Evolutionary conservation across 2,888 invertebrate species (phyloP), one percentile per base, ranked within the genome.

Genomic region (Fissipunctia ypsillon): DNA sequence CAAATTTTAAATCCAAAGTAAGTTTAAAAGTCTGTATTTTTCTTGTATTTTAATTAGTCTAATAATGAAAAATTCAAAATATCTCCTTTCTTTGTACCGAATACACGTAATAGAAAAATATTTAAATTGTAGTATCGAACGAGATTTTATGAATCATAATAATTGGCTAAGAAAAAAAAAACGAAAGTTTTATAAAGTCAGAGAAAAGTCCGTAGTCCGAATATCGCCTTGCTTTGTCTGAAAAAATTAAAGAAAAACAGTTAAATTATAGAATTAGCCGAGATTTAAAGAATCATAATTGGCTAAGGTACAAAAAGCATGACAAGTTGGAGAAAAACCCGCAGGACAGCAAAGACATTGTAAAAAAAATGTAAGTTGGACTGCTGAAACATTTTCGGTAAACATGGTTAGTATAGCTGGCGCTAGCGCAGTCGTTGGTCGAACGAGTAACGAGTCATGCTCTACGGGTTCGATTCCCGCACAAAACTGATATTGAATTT

Each of bases 401-500:
- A 22, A n/a, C 28, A 16, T 10, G 1, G 35, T 7, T 12, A 43
- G 14, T 41, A 43, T 22, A 45, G 9, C 7, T 35, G 28, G 19
- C 35, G 14, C 19, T n/a, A 10, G 57, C 19, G 43, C 25, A 38
- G 16, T 31, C n/a, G 71, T 19, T 22, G 22, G 43, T 35, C n/a
- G 16, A 45, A 16, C 6, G 16, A 25, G 14, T 16, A 45, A 16
- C 6, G 16, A 25, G 14, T 16, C 19, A 16, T 31, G 31, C 31
- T 79, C 60, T 79, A 31, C 31, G 54, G 75, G 78, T 78, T 69
- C 78, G 45, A 75, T 31, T 41, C 78, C 59, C 78, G n/a, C n/a
- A 54, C 2, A 10, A 45, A 38, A 31, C 14, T 48, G 12, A 43
- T 22, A 12, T 64, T 38, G 14, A 22, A 25, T 35, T 45, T 43